Conservation (phyloP, 2,113 vertebrate genomes). For the Mesoclemmys tuberculata region DNA sequence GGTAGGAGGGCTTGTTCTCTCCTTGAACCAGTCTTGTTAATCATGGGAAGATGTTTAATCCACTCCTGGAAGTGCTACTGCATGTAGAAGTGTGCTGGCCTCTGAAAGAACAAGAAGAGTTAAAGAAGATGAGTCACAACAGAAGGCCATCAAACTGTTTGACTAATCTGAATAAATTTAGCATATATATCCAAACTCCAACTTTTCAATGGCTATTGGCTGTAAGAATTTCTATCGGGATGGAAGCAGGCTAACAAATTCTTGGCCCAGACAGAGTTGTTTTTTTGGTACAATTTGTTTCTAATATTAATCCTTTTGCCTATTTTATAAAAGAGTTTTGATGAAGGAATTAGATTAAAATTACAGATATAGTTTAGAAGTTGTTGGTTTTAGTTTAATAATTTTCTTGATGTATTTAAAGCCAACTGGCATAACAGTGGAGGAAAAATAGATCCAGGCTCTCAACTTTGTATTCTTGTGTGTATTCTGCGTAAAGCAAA, state of each 20-base stretch:
- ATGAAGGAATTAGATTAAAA: neutral
- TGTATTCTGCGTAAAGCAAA: neutral
- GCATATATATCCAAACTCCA: neutral
- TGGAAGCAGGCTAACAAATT: neutral
- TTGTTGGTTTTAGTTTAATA: neutral
- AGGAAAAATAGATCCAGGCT: neutral
- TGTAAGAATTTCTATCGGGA: neutral
- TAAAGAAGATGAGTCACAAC: neutral
- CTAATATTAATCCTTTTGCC: neutral
- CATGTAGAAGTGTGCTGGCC: neutral
- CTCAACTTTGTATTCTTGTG: neutral
- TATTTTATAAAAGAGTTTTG: neutral
- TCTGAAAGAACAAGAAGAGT: neutral
- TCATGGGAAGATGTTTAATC: neutral
- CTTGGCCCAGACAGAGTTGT: accelerated
- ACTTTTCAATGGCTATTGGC: accelerated
- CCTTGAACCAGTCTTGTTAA: neutral
- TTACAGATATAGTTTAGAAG: neutral
- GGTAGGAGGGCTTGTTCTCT: neutral
- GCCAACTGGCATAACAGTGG: neutral
- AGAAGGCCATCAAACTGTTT: neutral
- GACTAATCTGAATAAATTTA: neutral
- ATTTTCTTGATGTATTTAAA: neutral
- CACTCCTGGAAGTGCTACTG: neutral
- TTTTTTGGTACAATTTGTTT: neutral